Evolutionary conservation across 2,888 invertebrate species (phyloP).

Genomic region (Nezara viridula): DNA sequence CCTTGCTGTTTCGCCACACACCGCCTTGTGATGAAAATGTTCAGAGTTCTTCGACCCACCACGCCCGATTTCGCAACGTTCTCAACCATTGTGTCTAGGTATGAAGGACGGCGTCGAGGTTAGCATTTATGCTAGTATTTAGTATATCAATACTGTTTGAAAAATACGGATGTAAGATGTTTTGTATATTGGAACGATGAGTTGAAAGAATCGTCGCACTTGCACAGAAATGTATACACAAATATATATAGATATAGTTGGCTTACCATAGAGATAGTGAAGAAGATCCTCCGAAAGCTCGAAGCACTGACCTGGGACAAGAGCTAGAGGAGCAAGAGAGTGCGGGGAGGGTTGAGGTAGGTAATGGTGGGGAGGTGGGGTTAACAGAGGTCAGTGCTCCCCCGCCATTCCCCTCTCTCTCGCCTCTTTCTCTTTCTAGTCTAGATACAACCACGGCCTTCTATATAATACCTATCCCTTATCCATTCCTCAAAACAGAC

Average conservation of each 20-base stretch:
- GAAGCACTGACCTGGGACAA: slow-evolving; percentile 38
- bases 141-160: too few relatives aligned
- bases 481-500: neutral
- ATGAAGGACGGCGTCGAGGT: neutral
- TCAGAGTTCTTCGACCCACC: slow-evolving; percentile 37
- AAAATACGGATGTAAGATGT: neutral
- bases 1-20: neutral
- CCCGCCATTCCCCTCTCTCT: too few relatives aligned
- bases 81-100: neutral
- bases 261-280: neutral
- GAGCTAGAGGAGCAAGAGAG: neutral
- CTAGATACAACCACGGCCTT: neutral
- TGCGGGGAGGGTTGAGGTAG: slow-evolving; percentile 33
- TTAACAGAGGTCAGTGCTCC: slow-evolving; percentile 32
- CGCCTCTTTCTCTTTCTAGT: neutral
- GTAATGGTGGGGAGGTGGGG: slow-evolving; percentile 51
- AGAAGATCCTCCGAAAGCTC: neutral
- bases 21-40: neutral
- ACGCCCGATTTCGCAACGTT: slow-evolving; percentile 24
- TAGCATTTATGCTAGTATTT: neutral
- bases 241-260: neutral
- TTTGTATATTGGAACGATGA: too few relatives aligned
- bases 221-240: neutral
- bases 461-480: neutral
- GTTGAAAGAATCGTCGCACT: too few relatives aligned